phyloP scores from a whole-genome alignment of 92 coral and sea anemone genomes.

The Porites lobata region DNA sequence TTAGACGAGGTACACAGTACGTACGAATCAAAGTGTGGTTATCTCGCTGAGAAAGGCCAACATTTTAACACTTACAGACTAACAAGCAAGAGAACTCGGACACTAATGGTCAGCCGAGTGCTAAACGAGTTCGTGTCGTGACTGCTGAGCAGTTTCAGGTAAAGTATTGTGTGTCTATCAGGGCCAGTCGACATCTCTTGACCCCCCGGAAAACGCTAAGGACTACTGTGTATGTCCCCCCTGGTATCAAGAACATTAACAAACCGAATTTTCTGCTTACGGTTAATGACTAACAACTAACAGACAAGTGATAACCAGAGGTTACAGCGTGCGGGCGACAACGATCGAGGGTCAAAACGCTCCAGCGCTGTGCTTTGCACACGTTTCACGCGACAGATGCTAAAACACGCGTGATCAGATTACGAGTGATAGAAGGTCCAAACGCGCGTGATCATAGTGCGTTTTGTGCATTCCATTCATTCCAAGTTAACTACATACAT shows the following conservation, averaged over 20 bases:
- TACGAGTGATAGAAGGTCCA: too few relatives aligned
- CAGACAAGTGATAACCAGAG: neutral
- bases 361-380: too few relatives aligned
- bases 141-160: slow-evolving; percentile 95
- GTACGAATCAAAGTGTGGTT: slow-evolving; percentile 32
- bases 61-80: slow-evolving; percentile 80
- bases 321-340: too few relatives aligned
- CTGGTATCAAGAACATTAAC: neutral
- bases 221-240: neutral
- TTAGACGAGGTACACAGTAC: slow-evolving; percentile 59
- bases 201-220: slow-evolving; percentile 20
- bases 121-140: slow-evolving; percentile 91
- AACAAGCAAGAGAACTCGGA: slow-evolving; percentile 96
- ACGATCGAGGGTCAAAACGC: too few relatives aligned
- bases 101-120: slow-evolving; percentile 92
- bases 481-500: too few relatives aligned
- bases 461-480: too few relatives aligned
- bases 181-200: slow-evolving; percentile 23
- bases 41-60: slow-evolving; percentile 62
- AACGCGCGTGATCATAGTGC: too few relatives aligned
- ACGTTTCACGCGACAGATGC: too few relatives aligned
- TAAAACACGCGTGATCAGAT: too few relatives aligned
- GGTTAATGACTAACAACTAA: neutral
- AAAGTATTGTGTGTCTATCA: slow-evolving; percentile 48
- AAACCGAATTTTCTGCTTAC: neutral